Evolutionary conservation across 2,113 vertebrate genomes (phyloP).

Genomic region (Malurus cyaneus): DNA sequence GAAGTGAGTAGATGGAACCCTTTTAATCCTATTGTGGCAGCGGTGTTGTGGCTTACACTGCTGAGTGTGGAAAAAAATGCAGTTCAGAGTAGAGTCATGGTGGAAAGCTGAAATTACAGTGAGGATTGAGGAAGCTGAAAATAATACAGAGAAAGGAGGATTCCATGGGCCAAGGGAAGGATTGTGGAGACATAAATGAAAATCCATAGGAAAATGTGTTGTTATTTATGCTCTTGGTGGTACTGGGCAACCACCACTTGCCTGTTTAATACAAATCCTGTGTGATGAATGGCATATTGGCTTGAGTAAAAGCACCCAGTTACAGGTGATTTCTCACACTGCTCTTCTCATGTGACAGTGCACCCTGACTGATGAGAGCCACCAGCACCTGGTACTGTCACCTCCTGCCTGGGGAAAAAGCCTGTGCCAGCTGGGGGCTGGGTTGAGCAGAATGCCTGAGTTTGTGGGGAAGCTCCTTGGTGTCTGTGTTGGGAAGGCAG

Average conservation of each 20-base stretch:
- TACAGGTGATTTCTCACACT: not conserved
- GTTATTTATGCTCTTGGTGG: not conserved
- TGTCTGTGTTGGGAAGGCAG: not conserved
- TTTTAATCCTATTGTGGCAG: not conserved
- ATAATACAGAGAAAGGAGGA: not conserved
- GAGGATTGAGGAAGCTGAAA: not conserved
- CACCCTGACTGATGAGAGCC: not conserved
- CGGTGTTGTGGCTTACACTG: not conserved
- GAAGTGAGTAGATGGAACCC: not conserved
- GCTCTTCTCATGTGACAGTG: not conserved
- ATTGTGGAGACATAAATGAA: not conserved
- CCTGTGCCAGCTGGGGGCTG: not conserved
- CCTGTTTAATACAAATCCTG: not conserved
- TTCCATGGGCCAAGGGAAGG: not conserved
- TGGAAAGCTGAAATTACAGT: not conserved
- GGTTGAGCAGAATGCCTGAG: not conserved
- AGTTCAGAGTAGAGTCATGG: not conserved
- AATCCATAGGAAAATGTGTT: not conserved
- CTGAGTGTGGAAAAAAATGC: not conserved
- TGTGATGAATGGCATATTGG: not conserved
- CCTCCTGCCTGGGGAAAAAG: not conserved
- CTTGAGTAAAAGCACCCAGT: not conserved
- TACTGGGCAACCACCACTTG: not conserved
- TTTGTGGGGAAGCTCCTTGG: not conserved
- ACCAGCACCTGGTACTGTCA: fast-evolving